Evolutionary conservation across 2,113 vertebrate species (phyloP).

Genomic region (Poeciliopsis prolifica): DNA sequence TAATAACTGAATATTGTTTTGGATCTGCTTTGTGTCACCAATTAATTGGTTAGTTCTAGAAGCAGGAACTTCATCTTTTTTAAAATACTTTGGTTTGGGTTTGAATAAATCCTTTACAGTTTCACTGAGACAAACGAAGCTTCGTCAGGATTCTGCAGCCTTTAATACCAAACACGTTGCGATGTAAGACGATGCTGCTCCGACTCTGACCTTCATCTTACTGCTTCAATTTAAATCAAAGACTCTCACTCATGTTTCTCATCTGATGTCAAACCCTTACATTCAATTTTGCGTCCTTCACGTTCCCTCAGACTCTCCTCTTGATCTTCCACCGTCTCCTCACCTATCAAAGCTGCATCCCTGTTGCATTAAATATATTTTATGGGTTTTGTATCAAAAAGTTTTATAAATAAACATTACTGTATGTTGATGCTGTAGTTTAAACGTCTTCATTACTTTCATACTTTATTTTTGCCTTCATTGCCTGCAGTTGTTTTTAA

Average conservation of each 20-base stretch:
- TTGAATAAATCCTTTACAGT: background rate
- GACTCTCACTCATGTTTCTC: background rate
- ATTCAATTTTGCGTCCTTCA: background rate
- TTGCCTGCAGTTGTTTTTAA: background rate
- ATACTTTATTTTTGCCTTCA: constrained; percentile 7
- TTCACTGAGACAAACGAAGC: background rate
- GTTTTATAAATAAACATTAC: background rate
- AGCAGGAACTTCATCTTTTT: no score
- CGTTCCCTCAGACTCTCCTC: background rate
- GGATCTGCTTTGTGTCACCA: background rate
- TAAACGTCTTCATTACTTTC: constrained; percentile 1
- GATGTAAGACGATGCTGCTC: background rate
- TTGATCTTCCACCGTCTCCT: background rate
- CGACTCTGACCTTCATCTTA: background rate
- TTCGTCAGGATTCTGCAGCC: background rate
- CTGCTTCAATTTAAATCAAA: background rate
- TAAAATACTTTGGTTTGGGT: background rate
- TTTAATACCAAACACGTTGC: background rate
- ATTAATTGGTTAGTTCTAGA: background rate
- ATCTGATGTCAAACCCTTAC: background rate
- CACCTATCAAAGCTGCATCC: background rate
- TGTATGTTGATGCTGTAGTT: constrained; percentile 1
- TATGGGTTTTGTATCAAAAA: background rate
- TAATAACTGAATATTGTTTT: no score
- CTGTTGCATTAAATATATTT: background rate